Evolutionary conservation across 35 echinoderm and acorn worm species (phyloP), one percentile per base, ranked within the genome.

Genomic region (Ophioderma brevispina): DNA sequence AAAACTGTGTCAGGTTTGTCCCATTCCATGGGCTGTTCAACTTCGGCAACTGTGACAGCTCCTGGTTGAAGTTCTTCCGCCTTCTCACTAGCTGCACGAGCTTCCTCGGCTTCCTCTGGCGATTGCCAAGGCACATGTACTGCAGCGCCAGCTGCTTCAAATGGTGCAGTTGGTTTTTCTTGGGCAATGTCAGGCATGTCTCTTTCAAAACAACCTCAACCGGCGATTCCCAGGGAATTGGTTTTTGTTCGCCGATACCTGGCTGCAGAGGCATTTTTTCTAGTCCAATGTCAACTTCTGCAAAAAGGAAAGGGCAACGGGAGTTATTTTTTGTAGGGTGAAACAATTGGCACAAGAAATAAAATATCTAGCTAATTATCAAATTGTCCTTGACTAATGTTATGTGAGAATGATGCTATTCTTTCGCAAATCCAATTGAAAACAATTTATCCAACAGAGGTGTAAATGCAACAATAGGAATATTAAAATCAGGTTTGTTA

Each of bases 211-310:
- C 35, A 19, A 37, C 52, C 36, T 37, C 34, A 37, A 64, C 37
- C 19, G 83, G 37, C 3, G 46, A 64, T 85, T 85, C 83, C 83
- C 83, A 85, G 15, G 83, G 63, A 85, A 85, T 37, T 36, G 83
- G 59, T 30, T 70, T 6, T 3, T 70, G 10, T 70, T 70, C 59
- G n/a, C 17, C 59, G n/a, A 70, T 25, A 18, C 28, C 59, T 70
- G 59, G 59, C n/a, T 70, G 59, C 28, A 70, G 10, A 25, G 59
- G 59, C 2, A 70, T 70, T 30, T 70, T 25, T 25, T 70, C 17
- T 2, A 70, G 59, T 13, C 59, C 59, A 70, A 70, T 8, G n/a
- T 70, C 59, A 6, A 70, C 59, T 70, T 70, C 59, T 70, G 59
- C 28, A 70, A 25, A 18, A 70, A 13, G 28, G 15, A 70, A 70